Base-by-base conservation (phyloP, 2,113 vertebrate genomes). In the Pseudopodoces humilis region DNA sequence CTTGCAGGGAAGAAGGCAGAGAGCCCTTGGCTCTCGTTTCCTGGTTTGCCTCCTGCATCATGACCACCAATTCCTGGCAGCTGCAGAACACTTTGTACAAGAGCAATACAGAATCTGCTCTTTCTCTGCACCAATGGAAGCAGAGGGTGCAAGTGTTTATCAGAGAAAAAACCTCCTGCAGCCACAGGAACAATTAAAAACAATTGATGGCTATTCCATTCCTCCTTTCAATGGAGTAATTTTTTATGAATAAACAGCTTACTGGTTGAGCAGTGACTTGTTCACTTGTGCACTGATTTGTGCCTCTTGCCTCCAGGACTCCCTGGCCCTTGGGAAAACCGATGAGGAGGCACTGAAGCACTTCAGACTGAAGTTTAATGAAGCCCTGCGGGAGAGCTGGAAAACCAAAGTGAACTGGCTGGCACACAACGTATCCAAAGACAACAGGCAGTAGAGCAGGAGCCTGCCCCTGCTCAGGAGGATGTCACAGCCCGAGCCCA, bases 401-500 rank as follows among this genome's bases (percentile, higher is more conserved):
- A 99, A 99, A 96, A 99, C 99, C 96, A 99, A 99, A 97, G 99
- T 99, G 96, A 99, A 99, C 97, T 99, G 99, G 99, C 98, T 99
- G 98, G 99, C 99, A 81, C 99, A 99, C 97, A 99, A 99, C 3
- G 97, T 99, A 37, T 98, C 99, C 97, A 99, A 99, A 97, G 99
- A 99, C 33, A 99, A 99, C 95, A 97, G 99, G 88, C 99, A 98
- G 86, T 99, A 97, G 92, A 11, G 60, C 70, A 52, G 28, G 69
- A 28, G 41, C 52, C 62, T 35, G 47, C 12, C 2, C 1, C 80
- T 22, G 56, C 46, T n/a, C 52, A 3, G 24, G 50, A 88, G 76
- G 49, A 35, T 11, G 47, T 7, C 39, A 11, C 16, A 23, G 49
- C 68, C 44, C 25, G 49, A 60, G 78, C 4, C 65, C 77, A 52